Evolutionary conservation across 2,113 vertebrate genomes (phyloP).

Genomic region (Rhabdornis inornatus): DNA sequence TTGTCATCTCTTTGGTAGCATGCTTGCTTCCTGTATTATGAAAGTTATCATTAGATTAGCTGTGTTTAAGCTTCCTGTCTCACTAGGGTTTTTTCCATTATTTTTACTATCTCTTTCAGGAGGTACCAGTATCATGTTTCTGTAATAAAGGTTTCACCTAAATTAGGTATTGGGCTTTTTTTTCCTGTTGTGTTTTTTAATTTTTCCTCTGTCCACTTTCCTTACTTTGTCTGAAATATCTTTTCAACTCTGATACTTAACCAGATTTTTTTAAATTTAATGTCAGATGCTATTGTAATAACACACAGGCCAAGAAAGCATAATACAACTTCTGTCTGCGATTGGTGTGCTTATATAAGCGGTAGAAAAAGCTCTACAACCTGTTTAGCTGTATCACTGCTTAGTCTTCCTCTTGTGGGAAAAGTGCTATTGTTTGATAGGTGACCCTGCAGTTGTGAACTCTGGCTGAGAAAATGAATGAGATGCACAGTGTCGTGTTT

Average conservation of each 20-base stretch:
- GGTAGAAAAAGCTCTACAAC: neutral
- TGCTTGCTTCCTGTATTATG: constrained; percentile 32
- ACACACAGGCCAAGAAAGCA: neutral
- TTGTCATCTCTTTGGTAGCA: neutral
- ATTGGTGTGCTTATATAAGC: neutral
- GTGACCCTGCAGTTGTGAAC: neutral
- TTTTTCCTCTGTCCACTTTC: neutral
- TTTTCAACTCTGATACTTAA: neutral
- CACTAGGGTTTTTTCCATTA: constrained; percentile 43
- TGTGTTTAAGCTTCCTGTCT: constrained; percentile 47
- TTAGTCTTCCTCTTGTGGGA: neutral
- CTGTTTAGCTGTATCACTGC: neutral
- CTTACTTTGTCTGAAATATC: neutral
- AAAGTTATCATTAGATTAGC: constrained; percentile 29
- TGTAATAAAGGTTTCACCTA: neutral
- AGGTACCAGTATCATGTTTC: neutral
- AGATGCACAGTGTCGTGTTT: neutral
- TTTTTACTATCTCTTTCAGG: constrained; percentile 8
- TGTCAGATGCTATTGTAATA: neutral
- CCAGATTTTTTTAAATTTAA: neutral
- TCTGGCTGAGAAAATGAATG: neutral
- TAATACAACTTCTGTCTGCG: neutral
- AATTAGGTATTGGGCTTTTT: neutral
- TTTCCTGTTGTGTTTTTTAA: neutral
- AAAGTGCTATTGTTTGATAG: neutral